Evolutionary conservation across 2,113 vertebrate genomes (phyloP).

Genomic region (Grammomys surdaster): DNA sequence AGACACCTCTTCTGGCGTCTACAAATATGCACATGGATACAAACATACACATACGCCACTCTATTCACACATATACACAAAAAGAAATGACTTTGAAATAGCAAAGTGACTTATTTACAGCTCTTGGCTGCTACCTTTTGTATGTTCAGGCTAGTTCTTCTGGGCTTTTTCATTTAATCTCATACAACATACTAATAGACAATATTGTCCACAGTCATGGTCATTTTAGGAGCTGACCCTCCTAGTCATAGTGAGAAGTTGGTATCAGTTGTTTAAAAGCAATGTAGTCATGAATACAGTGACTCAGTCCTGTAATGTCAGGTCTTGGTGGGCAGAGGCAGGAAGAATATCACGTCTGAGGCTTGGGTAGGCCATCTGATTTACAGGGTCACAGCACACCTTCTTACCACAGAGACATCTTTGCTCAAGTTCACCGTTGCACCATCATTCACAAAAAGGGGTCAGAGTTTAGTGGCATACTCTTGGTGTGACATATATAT

Average conservation of each 20-base stretch:
- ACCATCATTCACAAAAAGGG: background rate
- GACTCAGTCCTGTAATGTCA: background rate
- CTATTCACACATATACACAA: background rate
- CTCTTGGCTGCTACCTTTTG: background rate
- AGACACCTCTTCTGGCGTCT: background rate
- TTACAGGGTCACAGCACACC: background rate
- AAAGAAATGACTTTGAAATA: constrained; percentile 20
- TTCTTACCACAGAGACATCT: background rate
- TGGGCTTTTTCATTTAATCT: background rate
- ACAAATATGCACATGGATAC: background rate
- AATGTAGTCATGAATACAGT: background rate
- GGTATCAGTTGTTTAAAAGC: background rate
- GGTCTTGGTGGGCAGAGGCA: too few relatives aligned
- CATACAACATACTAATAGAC: background rate
- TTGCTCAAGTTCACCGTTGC: background rate
- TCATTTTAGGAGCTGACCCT: background rate
- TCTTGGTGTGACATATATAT: background rate
- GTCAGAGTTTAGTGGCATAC: background rate
- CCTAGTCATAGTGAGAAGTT: background rate
- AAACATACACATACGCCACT: background rate
- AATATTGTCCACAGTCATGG: background rate
- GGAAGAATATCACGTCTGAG: background rate
- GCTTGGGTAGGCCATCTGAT: background rate
- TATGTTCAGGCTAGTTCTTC: background rate
- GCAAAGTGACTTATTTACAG: background rate